These are phyloP conservation scores for Ginglymostoma cirratum DNA, from an alignment of 2,113 vertebrate genomes.

Conservation along the genomic window DNA sequence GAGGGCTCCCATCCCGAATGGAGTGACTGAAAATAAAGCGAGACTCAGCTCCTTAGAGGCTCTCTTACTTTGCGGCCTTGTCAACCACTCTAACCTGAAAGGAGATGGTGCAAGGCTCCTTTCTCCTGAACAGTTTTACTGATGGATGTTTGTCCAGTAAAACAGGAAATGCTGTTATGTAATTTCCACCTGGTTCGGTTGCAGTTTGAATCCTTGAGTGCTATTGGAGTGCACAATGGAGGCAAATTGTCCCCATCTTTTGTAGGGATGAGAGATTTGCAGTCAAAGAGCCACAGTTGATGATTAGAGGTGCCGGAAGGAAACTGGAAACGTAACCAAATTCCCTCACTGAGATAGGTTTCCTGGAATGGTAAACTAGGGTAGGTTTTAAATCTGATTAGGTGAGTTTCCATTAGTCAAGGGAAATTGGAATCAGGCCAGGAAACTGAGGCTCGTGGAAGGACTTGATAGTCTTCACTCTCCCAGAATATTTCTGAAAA, in stretches of 20 bases:
- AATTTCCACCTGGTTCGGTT: background rate
- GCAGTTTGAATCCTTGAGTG: background rate
- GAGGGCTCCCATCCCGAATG: background rate
- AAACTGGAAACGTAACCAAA: background rate
- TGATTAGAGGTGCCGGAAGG: background rate
- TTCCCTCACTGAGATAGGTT: background rate
- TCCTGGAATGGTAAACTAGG: background rate
- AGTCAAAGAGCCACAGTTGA: background rate
- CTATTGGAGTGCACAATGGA: background rate
- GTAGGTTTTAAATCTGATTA: background rate
- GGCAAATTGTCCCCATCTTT: background rate
- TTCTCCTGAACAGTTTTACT: background rate
- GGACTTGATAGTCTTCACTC: background rate
- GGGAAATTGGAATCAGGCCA: no score
- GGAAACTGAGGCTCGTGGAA: background rate
- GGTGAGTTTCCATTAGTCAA: background rate
- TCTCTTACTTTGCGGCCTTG: no score
- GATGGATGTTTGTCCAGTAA: background rate
- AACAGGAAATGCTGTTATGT: background rate
- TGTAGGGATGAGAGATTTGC: background rate
- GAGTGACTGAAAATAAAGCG: background rate
- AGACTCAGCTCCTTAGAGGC: no score
- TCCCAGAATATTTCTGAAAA: background rate
- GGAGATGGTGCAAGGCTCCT: background rate
- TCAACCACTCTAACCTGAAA: background rate